A percentile compares a stretch with the other conserved stretches of the same genome.
Conservation (phyloP, 2,113 vertebrate species). For the Trematomus loennbergii region DNA sequence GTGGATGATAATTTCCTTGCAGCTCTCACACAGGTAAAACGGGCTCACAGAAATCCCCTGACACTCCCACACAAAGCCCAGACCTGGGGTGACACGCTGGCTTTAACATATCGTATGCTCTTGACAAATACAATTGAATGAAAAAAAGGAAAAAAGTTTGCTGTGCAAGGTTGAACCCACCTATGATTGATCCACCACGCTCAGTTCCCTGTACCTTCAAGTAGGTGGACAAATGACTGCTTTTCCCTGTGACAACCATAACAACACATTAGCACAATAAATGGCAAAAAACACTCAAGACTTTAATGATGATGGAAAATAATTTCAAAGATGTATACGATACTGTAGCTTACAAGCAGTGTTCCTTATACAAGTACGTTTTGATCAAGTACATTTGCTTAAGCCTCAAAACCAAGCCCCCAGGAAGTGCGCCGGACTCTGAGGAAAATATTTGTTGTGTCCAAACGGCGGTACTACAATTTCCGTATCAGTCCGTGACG, state of each 20-base stretch:
- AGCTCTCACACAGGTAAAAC: slow-evolving; percentile 74
- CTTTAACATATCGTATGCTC: not conserved
- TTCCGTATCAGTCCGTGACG: no score
- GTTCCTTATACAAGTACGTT: no score
- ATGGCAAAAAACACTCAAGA: not conserved
- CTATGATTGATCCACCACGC: slow-evolving; percentile 34
- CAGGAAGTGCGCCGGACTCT: no score
- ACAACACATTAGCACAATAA: not conserved
- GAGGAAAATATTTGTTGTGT: no score
- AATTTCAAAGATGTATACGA: no score
- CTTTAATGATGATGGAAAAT: not conserved
- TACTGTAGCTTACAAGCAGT: no score
- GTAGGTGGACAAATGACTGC: slow-evolving; percentile 44
- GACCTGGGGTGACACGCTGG: slow-evolving; percentile 48
- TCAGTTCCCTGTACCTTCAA: slow-evolving; percentile 20
- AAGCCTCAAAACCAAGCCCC: no score
- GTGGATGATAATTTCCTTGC: slow-evolving; percentile 1
- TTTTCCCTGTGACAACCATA: slow-evolving; percentile 40
- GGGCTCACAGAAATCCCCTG: not conserved
- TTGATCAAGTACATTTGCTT: no score
- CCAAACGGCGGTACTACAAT: no score
- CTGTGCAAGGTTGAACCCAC: slow-evolving; percentile 29
- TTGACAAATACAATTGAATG: not conserved
- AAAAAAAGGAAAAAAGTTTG: not conserved
- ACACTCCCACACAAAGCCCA: slow-evolving; percentile 64